Percentiles rank a stretch among this genome's conserved stretches.
These are phyloP conservation scores for Lucinisca nassula DNA, from an alignment of 2,888 invertebrate species.

Conservation along the genomic window DNA sequence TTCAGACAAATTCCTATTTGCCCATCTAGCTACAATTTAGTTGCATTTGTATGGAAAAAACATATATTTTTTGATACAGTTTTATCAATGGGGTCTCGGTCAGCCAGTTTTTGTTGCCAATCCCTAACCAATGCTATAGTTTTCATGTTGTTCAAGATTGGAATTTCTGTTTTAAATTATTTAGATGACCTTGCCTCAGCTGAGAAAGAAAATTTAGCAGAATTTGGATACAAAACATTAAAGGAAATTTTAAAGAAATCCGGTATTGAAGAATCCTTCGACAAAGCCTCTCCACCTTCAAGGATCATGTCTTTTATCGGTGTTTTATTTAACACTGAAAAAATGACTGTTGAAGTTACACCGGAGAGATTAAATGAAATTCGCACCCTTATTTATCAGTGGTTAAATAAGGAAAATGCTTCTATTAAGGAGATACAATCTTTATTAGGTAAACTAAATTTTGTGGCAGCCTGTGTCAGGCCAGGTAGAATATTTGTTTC, in stretches of 20 bases:
- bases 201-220: background rate
- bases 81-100: background rate
- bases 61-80: background rate
- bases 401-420: no score
- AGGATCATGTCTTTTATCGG: conserved; percentile 2
- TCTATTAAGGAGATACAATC: no score
- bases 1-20: background rate
- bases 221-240: background rate
- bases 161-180: background rate
- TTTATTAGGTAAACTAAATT: no score
- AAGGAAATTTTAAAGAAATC: background rate
- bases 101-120: background rate
- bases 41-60: background rate
- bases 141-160: background rate
- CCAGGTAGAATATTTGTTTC: no score
- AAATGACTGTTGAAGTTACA: conserved; percentile 2
- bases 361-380: no score
- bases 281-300: background rate
- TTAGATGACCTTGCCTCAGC: background rate
- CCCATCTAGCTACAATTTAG: background rate
- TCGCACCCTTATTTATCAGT: no score
- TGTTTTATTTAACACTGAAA: conserved; percentile 24
- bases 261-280: background rate
- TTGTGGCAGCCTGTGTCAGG: no score
- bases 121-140: background rate